These are phyloP conservation scores for Ips typographus DNA, from an alignment of 1,140 invertebrate species.

Conservation along the genomic window DNA sequence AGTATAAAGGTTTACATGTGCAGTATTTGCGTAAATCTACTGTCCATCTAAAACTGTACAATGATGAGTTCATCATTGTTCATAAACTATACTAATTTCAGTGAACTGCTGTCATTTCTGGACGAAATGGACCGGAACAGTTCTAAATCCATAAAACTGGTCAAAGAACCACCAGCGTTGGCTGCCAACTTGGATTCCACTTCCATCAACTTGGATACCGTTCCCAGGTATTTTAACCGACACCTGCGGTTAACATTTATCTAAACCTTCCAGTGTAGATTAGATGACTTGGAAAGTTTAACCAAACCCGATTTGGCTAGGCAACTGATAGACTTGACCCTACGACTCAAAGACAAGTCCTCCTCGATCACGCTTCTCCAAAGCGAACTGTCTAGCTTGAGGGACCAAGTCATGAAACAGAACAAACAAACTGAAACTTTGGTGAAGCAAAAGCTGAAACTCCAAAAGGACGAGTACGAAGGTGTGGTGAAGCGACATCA, in stretches of 20 bases:
- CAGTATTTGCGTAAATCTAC: too few relatives aligned
- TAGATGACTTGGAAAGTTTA: constrained; percentile 43
- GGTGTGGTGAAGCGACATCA: constrained; percentile 64
- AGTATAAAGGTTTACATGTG: too few relatives aligned
- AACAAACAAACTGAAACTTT: constrained; percentile 44
- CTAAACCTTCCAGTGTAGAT: constrained; percentile 31
- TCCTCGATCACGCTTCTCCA: constrained; percentile 46
- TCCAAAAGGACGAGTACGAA: constrained; percentile 68
- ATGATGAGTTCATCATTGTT: too few relatives aligned
- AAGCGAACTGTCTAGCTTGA: constrained; percentile 44
- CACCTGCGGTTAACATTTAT: neutral
- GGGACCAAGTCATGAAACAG: constrained; percentile 43
- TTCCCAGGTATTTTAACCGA: constrained; percentile 42
- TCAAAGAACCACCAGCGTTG: constrained; percentile 39
- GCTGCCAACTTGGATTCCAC: constrained; percentile 39
- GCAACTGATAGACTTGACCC: constrained; percentile 43
- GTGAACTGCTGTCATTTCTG: constrained; percentile 46
- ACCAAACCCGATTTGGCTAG: constrained; percentile 42
- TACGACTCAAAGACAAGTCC: constrained; percentile 49
- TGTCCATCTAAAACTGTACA: too few relatives aligned
- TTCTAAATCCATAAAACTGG: constrained; percentile 40
- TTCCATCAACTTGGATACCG: constrained; percentile 41
- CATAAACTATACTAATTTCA: constrained; percentile 25
- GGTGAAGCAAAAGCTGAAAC: constrained; percentile 52
- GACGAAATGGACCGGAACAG: constrained; percentile 49